Evolutionary conservation across 1,140 invertebrate genomes (phyloP).

Genomic region (Bicyclus anynana): DNA sequence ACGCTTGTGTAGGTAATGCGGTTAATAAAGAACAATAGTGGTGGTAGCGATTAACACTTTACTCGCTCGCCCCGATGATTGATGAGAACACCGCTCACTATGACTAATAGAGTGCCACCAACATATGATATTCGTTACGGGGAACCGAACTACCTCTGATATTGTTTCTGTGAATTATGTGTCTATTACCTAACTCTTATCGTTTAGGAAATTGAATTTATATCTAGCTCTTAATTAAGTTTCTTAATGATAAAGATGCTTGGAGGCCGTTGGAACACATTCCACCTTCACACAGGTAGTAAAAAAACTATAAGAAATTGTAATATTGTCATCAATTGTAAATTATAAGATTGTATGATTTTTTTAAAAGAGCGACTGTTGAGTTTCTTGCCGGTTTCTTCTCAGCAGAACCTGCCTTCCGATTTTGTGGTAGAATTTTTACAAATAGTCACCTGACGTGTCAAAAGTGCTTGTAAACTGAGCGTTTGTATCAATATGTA

Average conservation of each 20-base stretch:
- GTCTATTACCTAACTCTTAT: not conserved
- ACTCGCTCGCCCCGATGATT: conserved; percentile 57
- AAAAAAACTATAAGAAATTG: too few relatives aligned
- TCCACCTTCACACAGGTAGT: too few relatives aligned
- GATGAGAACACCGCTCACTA: conserved; percentile 51
- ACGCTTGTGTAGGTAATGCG: conserved; percentile 16
- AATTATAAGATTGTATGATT: too few relatives aligned
- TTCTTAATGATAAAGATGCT: not conserved
- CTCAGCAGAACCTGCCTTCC: too few relatives aligned
- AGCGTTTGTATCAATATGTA: too few relatives aligned
- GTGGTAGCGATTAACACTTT: conserved; percentile 65
- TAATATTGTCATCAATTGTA: too few relatives aligned
- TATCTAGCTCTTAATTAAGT: not conserved
- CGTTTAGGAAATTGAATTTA: conserved; percentile 21
- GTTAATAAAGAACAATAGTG: conserved; percentile 52
- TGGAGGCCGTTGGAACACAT: too few relatives aligned
- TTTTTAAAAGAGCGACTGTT: too few relatives aligned
- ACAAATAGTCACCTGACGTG: too few relatives aligned
- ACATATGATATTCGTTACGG: conserved; percentile 60
- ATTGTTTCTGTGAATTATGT: conserved; percentile 29
- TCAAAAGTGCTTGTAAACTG: too few relatives aligned
- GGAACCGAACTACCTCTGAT: conserved; percentile 38
- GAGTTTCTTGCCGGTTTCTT: too few relatives aligned
- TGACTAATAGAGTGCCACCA: conserved; percentile 67
- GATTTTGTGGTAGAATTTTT: too few relatives aligned